These are phyloP conservation scores for Syrista parreyssii DNA, from an alignment of 2,888 invertebrate species.

Conservation along the genomic window DNA sequence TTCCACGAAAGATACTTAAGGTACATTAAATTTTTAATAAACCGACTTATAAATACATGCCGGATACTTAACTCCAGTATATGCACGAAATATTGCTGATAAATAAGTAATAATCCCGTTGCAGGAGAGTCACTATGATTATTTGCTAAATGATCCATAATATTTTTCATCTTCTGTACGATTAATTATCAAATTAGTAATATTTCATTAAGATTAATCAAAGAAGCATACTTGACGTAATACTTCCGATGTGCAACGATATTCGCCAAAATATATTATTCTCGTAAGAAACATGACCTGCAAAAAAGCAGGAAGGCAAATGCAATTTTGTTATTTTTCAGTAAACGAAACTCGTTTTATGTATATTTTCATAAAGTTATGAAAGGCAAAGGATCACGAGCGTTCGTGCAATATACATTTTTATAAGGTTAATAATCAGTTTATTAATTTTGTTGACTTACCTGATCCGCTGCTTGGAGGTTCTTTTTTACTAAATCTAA, in stretches of 20 bases:
- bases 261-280: conserved; percentile 46
- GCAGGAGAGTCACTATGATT: conserved; percentile 35
- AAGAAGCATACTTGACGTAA: background rate
- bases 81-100: conserved; percentile 48
- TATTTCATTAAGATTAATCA: background rate
- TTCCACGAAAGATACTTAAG: background rate
- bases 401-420: background rate
- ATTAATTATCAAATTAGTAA: background rate
- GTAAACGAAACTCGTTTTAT: background rate
- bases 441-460: conserved; percentile 23
- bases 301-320: conserved; percentile 11
- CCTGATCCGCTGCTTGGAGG: conserved; percentile 34
- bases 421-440: background rate
- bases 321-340: background rate
- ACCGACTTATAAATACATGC: background rate
- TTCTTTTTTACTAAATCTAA: conserved; percentile 44
- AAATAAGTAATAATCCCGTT: conserved; percentile 47
- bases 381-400: background rate
- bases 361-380: background rate
- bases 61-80: conserved; percentile 42
- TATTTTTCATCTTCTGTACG: conserved; percentile 34
- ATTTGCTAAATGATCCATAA: conserved; percentile 32
- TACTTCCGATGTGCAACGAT: conserved; percentile 21
- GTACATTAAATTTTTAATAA: conserved; percentile 4
- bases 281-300: conserved; percentile 44